A percentile compares a stretch with the other conserved stretches of the same genome.
Evolutionary conservation across 2,888 invertebrate species (phyloP).

Genomic region (Scaptomyza caliginosa): DNA sequence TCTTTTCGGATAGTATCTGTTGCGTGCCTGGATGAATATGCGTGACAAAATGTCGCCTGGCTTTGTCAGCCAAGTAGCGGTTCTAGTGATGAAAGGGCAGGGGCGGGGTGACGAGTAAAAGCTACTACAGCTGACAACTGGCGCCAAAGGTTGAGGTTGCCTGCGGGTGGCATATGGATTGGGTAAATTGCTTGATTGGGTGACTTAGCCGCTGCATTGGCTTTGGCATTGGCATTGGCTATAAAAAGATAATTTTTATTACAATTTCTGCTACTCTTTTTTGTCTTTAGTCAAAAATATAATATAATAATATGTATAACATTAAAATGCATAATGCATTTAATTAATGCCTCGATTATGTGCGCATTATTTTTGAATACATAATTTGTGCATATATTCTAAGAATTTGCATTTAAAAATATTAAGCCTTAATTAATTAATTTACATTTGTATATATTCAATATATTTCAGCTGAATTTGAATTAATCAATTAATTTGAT

Average conservation of each 20-base stretch:
- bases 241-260: slow-evolving; percentile 21
- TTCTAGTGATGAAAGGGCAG: background rate
- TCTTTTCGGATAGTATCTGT: slow-evolving; percentile 37
- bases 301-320: too few relatives aligned
- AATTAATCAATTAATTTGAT: background rate
- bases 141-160: slow-evolving; percentile 13
- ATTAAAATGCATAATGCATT: too few relatives aligned
- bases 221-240: slow-evolving; percentile 19
- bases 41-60: slow-evolving; percentile 53
- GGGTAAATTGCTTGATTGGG: background rate
- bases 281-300: too few relatives aligned
- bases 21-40: slow-evolving; percentile 52
- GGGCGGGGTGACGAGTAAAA: background rate
- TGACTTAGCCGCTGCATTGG: slow-evolving; percentile 4
- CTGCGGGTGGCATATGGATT: background rate
- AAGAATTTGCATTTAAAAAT: too few relatives aligned
- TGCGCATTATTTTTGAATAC: too few relatives aligned
- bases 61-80: slow-evolving; percentile 11
- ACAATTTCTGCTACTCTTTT: background rate
- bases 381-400: too few relatives aligned
- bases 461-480: background rate
- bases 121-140: slow-evolving; percentile 17
- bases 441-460: too few relatives aligned
- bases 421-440: too few relatives aligned
- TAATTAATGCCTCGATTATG: too few relatives aligned